Conservation (phyloP, 2,797 vertebrate genomes). For the Scleropages formosus region DNA sequence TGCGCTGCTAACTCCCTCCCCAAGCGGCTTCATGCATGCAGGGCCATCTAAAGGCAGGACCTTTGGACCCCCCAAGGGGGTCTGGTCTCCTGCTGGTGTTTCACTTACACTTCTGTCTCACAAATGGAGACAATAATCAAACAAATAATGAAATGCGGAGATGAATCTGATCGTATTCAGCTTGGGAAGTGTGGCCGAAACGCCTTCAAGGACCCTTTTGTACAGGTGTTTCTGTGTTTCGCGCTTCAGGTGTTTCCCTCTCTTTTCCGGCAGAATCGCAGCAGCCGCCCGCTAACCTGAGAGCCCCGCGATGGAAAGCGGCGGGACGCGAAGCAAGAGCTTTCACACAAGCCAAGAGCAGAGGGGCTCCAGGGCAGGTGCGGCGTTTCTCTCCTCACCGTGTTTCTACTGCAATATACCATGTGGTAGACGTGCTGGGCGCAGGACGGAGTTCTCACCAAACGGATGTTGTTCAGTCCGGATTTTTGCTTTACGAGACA, state of each 20-base stretch:
- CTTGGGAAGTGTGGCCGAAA: neutral
- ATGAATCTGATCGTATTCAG: too few relatives aligned
- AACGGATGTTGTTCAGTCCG: too few relatives aligned
- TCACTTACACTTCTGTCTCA: too few relatives aligned
- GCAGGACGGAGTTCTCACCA: too few relatives aligned
- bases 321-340: constrained; percentile 36
- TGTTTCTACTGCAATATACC: too few relatives aligned
- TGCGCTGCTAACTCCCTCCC: neutral
- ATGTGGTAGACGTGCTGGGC: too few relatives aligned
- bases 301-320: constrained; percentile 1
- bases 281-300: constrained; percentile 6
- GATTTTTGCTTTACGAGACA: too few relatives aligned
- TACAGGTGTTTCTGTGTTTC: neutral
- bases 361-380: constrained; percentile 30
- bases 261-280: constrained; percentile 5
- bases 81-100: too few relatives aligned
- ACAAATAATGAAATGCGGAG: too few relatives aligned
- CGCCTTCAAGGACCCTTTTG: neutral
- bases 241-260: neutral
- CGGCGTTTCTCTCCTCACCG: neutral
- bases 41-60: neutral
- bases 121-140: too few relatives aligned
- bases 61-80: too few relatives aligned
- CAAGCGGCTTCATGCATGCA: neutral
- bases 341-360: constrained; percentile 44